A percentile compares a stretch with the other conserved stretches of the same genome.
phyloP scores from a whole-genome alignment of 30 jellyfish, hydroid and myxozoan species.

The Pelagia noctiluca region DNA sequence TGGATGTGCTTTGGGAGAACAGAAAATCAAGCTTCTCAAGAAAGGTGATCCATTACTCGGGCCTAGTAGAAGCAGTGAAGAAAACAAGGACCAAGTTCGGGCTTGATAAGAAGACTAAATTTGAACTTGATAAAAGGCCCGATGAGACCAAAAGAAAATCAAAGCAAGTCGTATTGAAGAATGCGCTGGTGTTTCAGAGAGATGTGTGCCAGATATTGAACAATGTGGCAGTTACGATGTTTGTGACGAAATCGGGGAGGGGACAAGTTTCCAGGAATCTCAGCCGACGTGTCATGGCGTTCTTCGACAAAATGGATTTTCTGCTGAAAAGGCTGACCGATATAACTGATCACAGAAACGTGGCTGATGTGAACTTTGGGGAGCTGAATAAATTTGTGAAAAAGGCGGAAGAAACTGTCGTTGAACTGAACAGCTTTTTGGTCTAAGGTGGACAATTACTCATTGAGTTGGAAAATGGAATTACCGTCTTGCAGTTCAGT shows the following conservation, averaged over 20 bases:
- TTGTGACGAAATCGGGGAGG: neutral
- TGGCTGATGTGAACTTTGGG: neutral
- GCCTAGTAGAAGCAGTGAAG: neutral
- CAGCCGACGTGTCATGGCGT: neutral
- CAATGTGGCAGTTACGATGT: neutral
- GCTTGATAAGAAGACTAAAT: constrained; percentile 19
- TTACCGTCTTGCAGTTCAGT: no score
- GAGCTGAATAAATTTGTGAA: neutral
- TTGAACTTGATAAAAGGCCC: constrained; percentile 9
- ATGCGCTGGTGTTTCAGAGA: neutral
- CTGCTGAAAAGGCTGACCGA: neutral
- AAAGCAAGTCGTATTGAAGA: neutral
- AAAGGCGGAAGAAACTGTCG: neutral
- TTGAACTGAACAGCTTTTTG: no score
- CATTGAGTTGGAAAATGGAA: no score
- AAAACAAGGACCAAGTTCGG: constrained; percentile 38
- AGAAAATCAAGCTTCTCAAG: neutral
- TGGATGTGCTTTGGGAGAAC: neutral
- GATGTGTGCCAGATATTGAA: neutral
- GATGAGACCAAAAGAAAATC: constrained; percentile 24
- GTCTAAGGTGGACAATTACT: no score
- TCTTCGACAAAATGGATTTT: neutral
- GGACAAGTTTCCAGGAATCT: constrained; percentile 14
- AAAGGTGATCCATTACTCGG: neutral
- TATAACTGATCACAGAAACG: neutral